These are phyloP conservation scores for Acleris laterana DNA, from an alignment of 2,888 invertebrate genomes.

Conservation along the genomic window DNA sequence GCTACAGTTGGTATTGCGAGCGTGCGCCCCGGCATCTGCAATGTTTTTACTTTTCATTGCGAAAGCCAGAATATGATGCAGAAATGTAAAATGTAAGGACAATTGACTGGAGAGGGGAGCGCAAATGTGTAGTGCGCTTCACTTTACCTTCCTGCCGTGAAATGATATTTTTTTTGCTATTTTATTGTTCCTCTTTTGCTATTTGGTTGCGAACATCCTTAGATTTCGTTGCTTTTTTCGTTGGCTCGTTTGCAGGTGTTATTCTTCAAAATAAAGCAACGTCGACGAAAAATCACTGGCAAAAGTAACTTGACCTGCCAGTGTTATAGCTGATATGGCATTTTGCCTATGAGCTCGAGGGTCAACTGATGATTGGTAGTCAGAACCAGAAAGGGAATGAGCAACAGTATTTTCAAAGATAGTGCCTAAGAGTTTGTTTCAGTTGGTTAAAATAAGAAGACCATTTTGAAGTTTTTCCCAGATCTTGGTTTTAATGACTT, in stretches of 20 bases:
- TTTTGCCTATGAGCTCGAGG: no score
- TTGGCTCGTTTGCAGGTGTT: conserved; percentile 22
- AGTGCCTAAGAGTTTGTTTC: no score
- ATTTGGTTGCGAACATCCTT: conserved; percentile 36
- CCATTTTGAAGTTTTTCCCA: no score
- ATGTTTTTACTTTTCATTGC: conserved; percentile 82
- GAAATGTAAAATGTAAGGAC: conserved; percentile 82
- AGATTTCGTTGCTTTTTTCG: conserved; percentile 29
- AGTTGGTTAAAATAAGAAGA: no score
- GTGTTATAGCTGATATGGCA: no score
- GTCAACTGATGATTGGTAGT: no score
- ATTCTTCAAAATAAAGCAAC: conserved; percentile 3
- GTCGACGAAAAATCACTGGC: no score
- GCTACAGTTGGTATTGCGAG: conserved; percentile 43
- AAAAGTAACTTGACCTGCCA: no score
- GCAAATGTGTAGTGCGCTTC: conserved; percentile 63
- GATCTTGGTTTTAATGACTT: no score
- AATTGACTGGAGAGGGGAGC: conserved; percentile 71
- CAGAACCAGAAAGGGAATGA: no score
- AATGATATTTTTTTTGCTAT: conserved; percentile 30
- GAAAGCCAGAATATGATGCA: conserved; percentile 77
- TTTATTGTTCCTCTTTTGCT: conserved; percentile 37
- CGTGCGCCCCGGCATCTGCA: conserved; percentile 51
- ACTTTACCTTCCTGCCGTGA: conserved; percentile 46
- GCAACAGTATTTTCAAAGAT: no score